These are phyloP conservation scores for Rosalia funebris DNA, from an alignment of 2,888 invertebrate genomes.

Conservation along the genomic window DNA sequence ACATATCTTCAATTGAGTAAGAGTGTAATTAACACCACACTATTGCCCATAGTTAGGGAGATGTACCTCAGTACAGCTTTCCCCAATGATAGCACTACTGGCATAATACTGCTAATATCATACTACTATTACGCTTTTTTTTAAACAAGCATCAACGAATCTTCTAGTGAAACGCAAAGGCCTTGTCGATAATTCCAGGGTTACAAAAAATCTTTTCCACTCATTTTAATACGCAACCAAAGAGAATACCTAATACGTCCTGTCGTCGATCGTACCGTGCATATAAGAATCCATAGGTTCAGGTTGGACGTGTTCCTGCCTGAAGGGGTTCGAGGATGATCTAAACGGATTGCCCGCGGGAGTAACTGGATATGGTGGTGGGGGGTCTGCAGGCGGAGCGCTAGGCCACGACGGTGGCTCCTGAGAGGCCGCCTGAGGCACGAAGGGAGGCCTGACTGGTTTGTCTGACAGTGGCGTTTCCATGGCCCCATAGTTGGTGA, in stretches of 20 bases:
- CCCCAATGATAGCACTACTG: no score
- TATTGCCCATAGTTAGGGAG: no score
- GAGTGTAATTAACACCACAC: no score
- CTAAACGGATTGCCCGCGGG: conserved; percentile 55
- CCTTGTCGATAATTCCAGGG: no score
- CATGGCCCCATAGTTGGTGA: conserved; percentile 69
- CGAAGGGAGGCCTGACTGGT: conserved; percentile 41
- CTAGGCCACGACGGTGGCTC: conserved; percentile 44
- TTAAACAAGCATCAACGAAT: background rate
- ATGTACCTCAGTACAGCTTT: no score
- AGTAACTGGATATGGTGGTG: conserved; percentile 39
- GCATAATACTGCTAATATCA: no score
- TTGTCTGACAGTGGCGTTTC: conserved; percentile 61
- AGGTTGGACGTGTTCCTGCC: conserved; percentile 71
- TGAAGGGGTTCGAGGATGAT: conserved; percentile 58
- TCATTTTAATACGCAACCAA: conserved; percentile 1
- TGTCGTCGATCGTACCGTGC: conserved; percentile 66
- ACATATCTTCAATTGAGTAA: no score
- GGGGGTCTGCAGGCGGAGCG: conserved; percentile 31
- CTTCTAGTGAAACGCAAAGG: no score
- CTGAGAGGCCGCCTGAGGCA: conserved; percentile 36
- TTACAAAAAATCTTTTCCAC: no score
- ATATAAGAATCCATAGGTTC: conserved; percentile 70
- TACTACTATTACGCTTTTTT: background rate
- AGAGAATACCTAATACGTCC: conserved; percentile 60